Percentiles rank a stretch among this genome's conserved stretches.
Evolutionary conservation across 2,113 vertebrate species (phyloP).

Genomic region (Eurypyga helias): DNA sequence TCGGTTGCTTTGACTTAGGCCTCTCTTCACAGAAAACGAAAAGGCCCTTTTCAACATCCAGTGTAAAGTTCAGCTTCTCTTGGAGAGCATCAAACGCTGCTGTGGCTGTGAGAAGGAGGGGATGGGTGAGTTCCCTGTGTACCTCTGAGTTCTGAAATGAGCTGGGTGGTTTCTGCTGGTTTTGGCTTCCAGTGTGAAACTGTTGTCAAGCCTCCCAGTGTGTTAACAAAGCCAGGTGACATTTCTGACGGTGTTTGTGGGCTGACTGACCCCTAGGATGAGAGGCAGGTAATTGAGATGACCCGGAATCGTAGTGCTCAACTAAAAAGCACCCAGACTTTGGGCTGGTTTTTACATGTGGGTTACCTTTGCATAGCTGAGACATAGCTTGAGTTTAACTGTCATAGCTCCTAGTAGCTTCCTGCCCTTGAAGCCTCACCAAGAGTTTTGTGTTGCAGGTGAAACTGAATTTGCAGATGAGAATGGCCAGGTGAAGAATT

Average conservation of each 20-base stretch:
- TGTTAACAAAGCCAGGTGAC: neutral
- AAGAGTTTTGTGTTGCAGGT: neutral
- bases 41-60: slow-evolving; percentile 32
- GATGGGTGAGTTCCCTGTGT: neutral
- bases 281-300: neutral
- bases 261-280: neutral
- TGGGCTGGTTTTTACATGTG: neutral
- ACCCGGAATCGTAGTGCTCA: neutral
- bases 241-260: neutral
- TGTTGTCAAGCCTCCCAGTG: neutral
- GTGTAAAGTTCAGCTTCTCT: slow-evolving; percentile 36
- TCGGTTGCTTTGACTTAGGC: neutral
- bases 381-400: neutral
- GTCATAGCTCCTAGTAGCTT: too few species aligned
- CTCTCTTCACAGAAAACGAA: slow-evolving; percentile 31
- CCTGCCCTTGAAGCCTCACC: neutral
- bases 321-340: neutral
- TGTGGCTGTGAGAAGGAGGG: slow-evolving; percentile 51
- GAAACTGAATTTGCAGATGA: slow-evolving; percentile 27
- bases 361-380: neutral
- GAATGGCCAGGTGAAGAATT: slow-evolving; percentile 23
- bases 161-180: neutral
- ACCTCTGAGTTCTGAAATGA: neutral
- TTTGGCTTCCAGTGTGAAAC: neutral
- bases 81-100: neutral